Percentiles rank a stretch among this genome's conserved stretches.
phyloP scores from a whole-genome alignment of 2,113 vertebrate genomes.

The Oncorhynchus kisutch region DNA sequence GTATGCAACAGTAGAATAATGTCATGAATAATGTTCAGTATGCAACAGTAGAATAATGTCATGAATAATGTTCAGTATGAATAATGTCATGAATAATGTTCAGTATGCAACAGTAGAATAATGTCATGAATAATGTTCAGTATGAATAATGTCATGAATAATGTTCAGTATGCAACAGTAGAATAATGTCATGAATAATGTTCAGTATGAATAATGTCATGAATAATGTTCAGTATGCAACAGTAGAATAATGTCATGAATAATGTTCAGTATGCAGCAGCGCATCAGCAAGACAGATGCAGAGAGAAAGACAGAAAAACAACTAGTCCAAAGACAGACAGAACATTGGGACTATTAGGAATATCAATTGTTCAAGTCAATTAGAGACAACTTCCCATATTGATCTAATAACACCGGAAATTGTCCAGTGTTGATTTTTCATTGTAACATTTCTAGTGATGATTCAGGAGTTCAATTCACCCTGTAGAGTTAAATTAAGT shows the following conservation, averaged over 20 bases:
- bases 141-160: background rate
- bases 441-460: no score
- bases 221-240: background rate
- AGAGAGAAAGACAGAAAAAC: conserved; percentile 3
- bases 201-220: background rate
- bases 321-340: background rate
- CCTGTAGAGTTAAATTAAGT: no score
- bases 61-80: background rate
- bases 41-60: background rate
- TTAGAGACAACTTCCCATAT: no score
- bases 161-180: background rate
- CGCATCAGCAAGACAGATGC: background rate
- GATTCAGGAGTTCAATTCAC: no score
- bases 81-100: background rate
- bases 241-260: background rate
- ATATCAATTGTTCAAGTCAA: no score
- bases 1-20: background rate
- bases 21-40: background rate
- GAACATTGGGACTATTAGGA: no score
- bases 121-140: background rate
- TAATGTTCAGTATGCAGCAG: background rate
- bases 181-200: background rate
- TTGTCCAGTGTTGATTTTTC: no score
- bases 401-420: no score
- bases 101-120: background rate